Base-by-base conservation (phyloP, 1,140 invertebrate genomes). In the Eufriesea mexicana region DNA sequence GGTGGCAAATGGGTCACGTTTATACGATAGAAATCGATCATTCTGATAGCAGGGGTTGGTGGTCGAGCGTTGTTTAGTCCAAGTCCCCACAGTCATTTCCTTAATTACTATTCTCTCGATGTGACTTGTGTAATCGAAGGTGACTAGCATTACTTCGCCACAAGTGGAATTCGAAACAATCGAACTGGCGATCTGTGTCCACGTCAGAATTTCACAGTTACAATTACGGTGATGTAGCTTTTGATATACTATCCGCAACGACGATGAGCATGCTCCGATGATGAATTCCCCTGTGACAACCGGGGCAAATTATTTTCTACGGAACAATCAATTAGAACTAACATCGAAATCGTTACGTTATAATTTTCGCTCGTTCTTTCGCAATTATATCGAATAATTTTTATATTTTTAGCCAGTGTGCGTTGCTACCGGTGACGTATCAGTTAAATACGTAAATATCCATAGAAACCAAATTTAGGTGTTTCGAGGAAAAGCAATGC, bases 41-140 rank as follows among this genome's bases (percentile, higher is more conserved):
- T 68, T 16, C 42, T n/a, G 23, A 45, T 67, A 67, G 2, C 42
- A 10, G 42, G 14, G 28, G 10, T 20, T 67, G 23, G 5, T 20
- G 12, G 23, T 14, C 20, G 64, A 45, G 42, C 20, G 10, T 45
- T 45, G 64, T 14, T 67, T 45, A 45, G 35, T n/a, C 23, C 64
- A n/a, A 45, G 35, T 67, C 23, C 42, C 64, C 2, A 14, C 64
- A 67, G 64, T 45, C 35, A 67, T 67, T 67, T 67, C 64, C 64
- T 45, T 67, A 67, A 67, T 67, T 67, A 67, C 42, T 67, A 67
- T 67, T 67, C 64, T 67, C 20, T 35, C 64, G 20, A 45, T 35
- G 20, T 45, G 64, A 45, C 42, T 45, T n/a, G 64, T 66, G 64
- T 45, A 66, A 66, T 45, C 28, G 42, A 66, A 66, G 20, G 64